phyloP scores from a whole-genome alignment of 1,140 invertebrate genomes.

The Drosophila ohnishii region DNA sequence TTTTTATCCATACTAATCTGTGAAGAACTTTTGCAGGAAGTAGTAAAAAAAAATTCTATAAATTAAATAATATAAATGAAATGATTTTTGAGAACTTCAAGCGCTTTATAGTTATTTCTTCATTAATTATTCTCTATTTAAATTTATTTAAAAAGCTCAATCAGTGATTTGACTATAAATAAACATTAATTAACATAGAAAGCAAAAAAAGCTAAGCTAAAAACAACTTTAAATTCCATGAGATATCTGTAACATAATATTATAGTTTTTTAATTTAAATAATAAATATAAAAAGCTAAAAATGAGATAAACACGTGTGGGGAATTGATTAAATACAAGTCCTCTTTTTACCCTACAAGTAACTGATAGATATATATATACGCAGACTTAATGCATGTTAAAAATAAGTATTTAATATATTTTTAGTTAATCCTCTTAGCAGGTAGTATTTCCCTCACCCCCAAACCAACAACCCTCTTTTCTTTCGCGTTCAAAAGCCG shows the following conservation, averaged over 20 bases:
- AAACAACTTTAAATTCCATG: background rate
- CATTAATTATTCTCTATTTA: background rate
- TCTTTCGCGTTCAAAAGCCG: background rate
- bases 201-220: background rate
- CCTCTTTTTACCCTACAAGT: background rate
- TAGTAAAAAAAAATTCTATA: background rate
- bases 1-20: background rate
- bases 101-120: background rate
- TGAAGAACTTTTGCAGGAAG: background rate
- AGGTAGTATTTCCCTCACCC: background rate
- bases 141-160: background rate
- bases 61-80: background rate
- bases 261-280: background rate
- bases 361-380: background rate
- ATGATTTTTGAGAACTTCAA: no score
- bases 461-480: background rate
- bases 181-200: background rate
- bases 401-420: background rate
- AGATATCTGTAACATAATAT: background rate
- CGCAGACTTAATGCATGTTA: background rate
- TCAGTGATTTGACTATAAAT: background rate
- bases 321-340: background rate
- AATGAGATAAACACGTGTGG: background rate
- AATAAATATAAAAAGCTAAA: background rate
- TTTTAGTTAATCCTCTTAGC: conserved; percentile 5